A percentile compares a stretch with the other conserved stretches of the same genome.
Conservation (phyloP, 2,113 vertebrate genomes). For the Tauraco erythrolophus region DNA sequence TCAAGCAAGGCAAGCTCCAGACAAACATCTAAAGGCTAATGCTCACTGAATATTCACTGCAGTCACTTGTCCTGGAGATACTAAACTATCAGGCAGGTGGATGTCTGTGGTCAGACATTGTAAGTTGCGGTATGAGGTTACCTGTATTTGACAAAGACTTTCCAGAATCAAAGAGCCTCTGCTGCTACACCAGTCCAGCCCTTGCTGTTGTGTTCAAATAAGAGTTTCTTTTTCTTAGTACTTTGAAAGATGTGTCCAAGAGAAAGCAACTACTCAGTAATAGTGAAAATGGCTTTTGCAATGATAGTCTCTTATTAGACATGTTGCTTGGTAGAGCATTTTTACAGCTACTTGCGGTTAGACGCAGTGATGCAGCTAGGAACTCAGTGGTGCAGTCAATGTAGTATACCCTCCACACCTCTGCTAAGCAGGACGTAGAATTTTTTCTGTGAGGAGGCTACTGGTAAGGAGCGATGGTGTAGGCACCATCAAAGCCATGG, state of each 20-base stretch:
- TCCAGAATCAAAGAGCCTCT: not conserved
- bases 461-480: not conserved
- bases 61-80: not conserved
- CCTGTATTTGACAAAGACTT: accelerated
- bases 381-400: not conserved
- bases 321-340: not conserved
- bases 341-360: not conserved
- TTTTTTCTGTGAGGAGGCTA: not conserved
- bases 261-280: not conserved
- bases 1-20: not conserved
- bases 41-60: not conserved
- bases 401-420: not conserved
- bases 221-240: not conserved
- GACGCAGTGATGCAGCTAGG: not conserved
- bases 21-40: not conserved
- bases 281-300: not conserved
- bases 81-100: not conserved
- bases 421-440: not conserved
- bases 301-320: not conserved
- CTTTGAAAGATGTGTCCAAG: not conserved
- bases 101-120: not conserved
- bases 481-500: not conserved
- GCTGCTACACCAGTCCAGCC: not conserved
- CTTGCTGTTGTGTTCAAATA: not conserved
- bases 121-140: not conserved